Conservation (phyloP, 2,888 invertebrate species). For the Cephus pygmeus region DNA sequence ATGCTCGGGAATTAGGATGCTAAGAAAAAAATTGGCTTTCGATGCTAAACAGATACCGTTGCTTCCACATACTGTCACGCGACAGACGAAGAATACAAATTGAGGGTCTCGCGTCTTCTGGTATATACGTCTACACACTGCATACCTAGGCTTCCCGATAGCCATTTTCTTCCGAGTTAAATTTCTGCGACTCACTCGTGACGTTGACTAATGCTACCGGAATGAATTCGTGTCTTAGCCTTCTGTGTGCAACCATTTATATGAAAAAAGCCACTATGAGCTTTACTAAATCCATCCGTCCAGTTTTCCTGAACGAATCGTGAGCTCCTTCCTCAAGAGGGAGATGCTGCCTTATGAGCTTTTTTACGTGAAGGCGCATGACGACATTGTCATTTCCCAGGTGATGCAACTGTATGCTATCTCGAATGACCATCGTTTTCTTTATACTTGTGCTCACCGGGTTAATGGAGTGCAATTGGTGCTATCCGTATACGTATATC, state of each 20-base stretch:
- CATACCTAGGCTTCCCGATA: conserved; percentile 16
- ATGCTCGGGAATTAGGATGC: not conserved
- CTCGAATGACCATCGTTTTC: not conserved
- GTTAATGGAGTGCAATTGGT: not conserved
- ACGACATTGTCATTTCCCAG: not conserved
- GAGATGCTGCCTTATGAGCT: not conserved
- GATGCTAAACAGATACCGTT: conserved; percentile 37
- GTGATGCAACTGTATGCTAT: not conserved
- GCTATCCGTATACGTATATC: not conserved
- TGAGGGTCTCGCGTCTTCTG: conserved; percentile 36
- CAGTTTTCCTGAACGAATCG: not conserved
- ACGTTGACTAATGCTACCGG: conserved; percentile 59
- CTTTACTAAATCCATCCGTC: conserved; percentile 7
- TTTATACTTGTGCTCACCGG: not conserved
- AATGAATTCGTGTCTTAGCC: conserved; percentile 51
- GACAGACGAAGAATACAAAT: conserved; percentile 55
- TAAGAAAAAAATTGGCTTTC: not conserved
- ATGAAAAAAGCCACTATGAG: conserved; percentile 3
- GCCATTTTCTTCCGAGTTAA: conserved; percentile 56
- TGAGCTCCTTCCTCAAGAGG: not conserved
- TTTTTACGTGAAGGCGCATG: not conserved
- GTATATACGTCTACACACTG: conserved; percentile 9
- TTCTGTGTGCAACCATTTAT: conserved; percentile 1
- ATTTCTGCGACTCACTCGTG: conserved; percentile 57
- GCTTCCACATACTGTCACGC: conserved; percentile 47